A percentile compares a stretch with the other conserved stretches of the same genome.
Conservation (phyloP, 2,888 invertebrate genomes). For the Cephus pygmeus region DNA sequence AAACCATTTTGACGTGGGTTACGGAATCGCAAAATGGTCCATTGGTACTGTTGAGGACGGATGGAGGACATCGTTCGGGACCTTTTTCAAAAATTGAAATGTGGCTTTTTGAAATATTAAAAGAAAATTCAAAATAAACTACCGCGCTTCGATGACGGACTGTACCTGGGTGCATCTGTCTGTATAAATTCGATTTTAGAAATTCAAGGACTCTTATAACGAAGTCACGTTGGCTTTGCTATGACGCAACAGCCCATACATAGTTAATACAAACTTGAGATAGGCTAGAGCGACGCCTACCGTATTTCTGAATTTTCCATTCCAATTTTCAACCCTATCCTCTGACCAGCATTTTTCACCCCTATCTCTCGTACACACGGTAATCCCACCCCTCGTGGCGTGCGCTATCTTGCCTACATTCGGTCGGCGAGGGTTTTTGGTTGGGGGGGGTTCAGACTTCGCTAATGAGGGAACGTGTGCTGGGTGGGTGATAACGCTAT, state of each 20-base stretch:
- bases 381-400: neutral
- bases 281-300: neutral
- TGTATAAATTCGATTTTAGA: no score
- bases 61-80: no score
- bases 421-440: neutral
- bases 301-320: constrained; percentile 30
- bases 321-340: constrained; percentile 18
- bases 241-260: neutral
- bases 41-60: neutral
- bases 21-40: neutral
- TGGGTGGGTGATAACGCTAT: constrained; percentile 48
- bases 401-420: constrained; percentile 21
- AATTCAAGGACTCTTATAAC: no score
- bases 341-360: constrained; percentile 26
- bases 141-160: no score
- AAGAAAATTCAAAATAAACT: no score
- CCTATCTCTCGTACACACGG: constrained; percentile 23
- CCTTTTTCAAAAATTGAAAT: no score
- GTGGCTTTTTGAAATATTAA: no score
- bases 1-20: neutral
- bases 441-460: constrained; percentile 22
- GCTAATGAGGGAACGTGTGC: constrained; percentile 54
- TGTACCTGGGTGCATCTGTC: no score
- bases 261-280: neutral
- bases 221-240: neutral